Conservation (phyloP, 2,797 vertebrate genomes). For the Premnoplex brunnescens region DNA sequence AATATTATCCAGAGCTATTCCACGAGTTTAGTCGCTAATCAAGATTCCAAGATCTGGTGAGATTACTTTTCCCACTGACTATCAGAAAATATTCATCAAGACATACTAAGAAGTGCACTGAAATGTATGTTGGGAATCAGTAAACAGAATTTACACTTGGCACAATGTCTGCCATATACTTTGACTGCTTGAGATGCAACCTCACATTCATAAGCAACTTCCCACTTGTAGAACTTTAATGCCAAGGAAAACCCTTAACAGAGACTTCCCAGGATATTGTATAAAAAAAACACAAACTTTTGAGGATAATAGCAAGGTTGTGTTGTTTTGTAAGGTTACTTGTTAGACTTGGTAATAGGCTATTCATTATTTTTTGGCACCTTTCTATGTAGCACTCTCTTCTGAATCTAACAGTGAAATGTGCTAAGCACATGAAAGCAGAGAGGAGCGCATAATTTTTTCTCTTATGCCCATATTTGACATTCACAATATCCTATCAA, state of each 20-base stretch:
- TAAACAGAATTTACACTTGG: neutral
- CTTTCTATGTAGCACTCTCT: neutral
- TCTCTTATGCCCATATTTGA: neutral
- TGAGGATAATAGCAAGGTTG: fast-evolving
- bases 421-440: neutral
- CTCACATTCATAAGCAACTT: neutral
- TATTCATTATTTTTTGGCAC: neutral
- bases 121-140: neutral
- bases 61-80: neutral
- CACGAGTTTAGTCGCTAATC: neutral
- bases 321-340: neutral
- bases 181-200: neutral
- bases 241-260: neutral
- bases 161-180: neutral
- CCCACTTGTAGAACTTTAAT: neutral
- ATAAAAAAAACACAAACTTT: neutral
- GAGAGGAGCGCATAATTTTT: neutral
- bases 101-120: neutral
- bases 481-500: neutral
- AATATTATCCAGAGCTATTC: neutral
- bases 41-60: neutral
- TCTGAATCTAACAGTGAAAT: neutral
- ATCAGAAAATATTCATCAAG: neutral
- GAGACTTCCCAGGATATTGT: neutral
- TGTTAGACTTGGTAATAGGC: neutral